Evolutionary conservation across 2,888 invertebrate genomes (phyloP), one percentile per base, ranked within the genome.

Genomic region (Tenthredo distinguenda): DNA sequence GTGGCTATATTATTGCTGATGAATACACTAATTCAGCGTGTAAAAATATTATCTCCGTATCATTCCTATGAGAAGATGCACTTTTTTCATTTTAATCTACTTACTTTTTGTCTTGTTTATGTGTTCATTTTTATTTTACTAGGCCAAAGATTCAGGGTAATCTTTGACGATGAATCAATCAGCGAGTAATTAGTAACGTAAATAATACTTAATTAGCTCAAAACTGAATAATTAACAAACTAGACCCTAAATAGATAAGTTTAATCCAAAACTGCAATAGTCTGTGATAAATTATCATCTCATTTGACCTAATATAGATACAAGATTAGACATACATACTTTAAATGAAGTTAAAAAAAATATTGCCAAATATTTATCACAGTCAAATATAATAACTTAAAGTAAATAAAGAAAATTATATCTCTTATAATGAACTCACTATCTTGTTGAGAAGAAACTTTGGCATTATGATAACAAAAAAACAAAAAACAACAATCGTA

Each of bases 241-340:
- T 62, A 37, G 37, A 72, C 7, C 40, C 40, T 37, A 55, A 18
- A n/a, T 37, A n/a, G 21, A 74, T 26, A 62, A 6, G 62, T 62
- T 62, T 21, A 74, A 74, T 74, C 21, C n/a, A 21, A 21, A 74
- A 74, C 21, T 10, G 21, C 43, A 74, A 74, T 74, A 43, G 43
- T 74, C 74, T 74, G 74, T 74, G 74, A 74, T 74, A 43, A 74
- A 74, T 34, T 34, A 34, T 68, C 68, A 68, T 68, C 34, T 34
- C 34, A 68, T 68, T 34, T 34, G 18, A 68, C 34, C 7, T 68
- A 26, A 34, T 34, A 68, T 31, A 18, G 18, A 18, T 34, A 34
- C 34, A 34, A 68, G 15, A 68, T 68, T 68, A 68, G 68, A 68
- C 34, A 18, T 43, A 68, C 68, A 18, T 12, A 21, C 26, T 12